Percentiles rank a stretch among this genome's conserved stretches.
phyloP scores from a whole-genome alignment of 2,888 invertebrate genomes.

The Aspidapion aeneum region DNA sequence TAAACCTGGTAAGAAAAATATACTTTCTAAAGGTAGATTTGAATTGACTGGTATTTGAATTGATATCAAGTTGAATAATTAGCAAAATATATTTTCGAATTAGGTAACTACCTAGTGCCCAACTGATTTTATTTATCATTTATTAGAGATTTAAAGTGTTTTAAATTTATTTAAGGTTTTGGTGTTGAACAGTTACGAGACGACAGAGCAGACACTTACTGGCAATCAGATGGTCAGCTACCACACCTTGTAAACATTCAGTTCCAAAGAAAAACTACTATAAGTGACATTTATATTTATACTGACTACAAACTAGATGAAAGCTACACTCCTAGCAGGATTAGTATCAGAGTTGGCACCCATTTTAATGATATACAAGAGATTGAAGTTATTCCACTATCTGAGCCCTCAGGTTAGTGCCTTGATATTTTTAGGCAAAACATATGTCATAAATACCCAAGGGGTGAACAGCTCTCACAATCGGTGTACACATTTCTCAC shows the following conservation, averaged over 20 bases:
- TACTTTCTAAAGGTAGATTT: background rate
- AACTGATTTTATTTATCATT: too few species aligned
- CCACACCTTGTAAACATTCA: conserved; percentile 98
- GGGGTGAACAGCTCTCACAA: too few species aligned
- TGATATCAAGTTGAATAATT: too few species aligned
- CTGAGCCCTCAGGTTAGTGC: conserved; percentile 76
- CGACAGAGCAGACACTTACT: conserved; percentile 95
- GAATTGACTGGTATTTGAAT: background rate
- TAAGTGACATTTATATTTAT: conserved; percentile 94
- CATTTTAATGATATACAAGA: conserved; percentile 97
- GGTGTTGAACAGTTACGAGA: conserved; percentile 96
- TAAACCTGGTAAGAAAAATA: conserved; percentile 84
- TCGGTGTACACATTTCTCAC: too few species aligned
- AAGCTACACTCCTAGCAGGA: conserved; percentile 96
- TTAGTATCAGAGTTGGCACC: conserved; percentile 90
- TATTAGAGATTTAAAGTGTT: background rate
- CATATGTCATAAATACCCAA: too few species aligned
- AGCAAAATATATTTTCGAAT: too few species aligned
- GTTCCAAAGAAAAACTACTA: conserved; percentile 91
- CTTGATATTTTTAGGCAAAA: conserved; percentile 1
- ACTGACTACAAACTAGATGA: conserved; percentile 98
- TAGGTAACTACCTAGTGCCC: too few species aligned
- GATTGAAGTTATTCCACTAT: conserved; percentile 88
- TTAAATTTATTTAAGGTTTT: conserved; percentile 64
- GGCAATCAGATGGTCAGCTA: conserved; percentile 99